Conservation (phyloP, 2,113 vertebrate genomes). For the Mustela nigripes region DNA sequence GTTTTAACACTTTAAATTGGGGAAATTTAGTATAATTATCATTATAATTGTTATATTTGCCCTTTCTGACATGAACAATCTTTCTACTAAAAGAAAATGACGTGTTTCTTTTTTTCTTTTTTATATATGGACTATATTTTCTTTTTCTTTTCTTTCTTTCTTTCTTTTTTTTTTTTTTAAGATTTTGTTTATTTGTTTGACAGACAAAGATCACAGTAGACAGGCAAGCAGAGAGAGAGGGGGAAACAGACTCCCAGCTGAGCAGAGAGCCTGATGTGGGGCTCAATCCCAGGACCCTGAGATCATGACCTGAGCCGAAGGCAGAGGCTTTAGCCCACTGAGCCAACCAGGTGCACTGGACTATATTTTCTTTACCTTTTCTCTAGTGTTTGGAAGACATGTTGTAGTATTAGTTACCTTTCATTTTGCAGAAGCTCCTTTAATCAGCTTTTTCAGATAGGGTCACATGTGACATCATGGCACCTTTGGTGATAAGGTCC, state of each 20-base stretch:
- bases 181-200: too few species aligned
- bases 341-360: not conserved
- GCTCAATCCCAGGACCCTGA: too few species aligned
- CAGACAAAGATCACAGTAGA: too few species aligned
- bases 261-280: too few species aligned
- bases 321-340: too few species aligned
- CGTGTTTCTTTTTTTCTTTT: not conserved
- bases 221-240: too few species aligned
- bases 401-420: not conserved
- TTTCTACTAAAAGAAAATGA: not conserved
- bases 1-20: not conserved
- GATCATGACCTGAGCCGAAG: too few species aligned
- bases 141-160: not conserved
- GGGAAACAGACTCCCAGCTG: too few species aligned
- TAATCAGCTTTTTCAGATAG: not conserved
- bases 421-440: slow-evolving; percentile 4
- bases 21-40: not conserved
- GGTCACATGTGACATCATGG: not conserved
- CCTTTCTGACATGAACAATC: not conserved
- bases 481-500: not conserved
- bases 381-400: not conserved
- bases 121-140: not conserved
- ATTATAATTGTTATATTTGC: not conserved
- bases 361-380: not conserved
- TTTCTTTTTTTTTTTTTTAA: not conserved